A percentile compares a stretch with the other conserved stretches of the same genome.
Conservation (phyloP, 2,888 invertebrate species). For the Euplagia quadripunctaria region DNA sequence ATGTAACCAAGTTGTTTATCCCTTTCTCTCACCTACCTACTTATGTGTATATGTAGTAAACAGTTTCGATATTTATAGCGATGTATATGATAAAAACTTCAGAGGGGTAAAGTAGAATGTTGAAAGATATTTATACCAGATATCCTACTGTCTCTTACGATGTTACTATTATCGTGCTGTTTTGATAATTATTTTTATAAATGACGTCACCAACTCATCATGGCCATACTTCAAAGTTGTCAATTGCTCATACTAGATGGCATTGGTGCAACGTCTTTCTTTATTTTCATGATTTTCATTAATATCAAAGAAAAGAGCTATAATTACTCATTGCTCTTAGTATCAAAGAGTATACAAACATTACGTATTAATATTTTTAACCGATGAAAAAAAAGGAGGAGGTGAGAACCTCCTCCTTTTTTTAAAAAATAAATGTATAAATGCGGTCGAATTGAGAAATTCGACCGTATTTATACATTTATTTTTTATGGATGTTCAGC, state of each 20-base stretch:
- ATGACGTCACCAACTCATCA: slow-evolving; percentile 25
- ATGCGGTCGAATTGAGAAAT: too few relatives aligned
- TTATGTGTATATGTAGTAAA: not conserved
- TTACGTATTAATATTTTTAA: too few relatives aligned
- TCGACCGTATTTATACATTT: too few relatives aligned
- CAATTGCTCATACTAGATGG: slow-evolving; percentile 23
- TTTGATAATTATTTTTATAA: not conserved
- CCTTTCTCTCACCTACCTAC: not conserved
- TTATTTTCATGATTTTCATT: not conserved
- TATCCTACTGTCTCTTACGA: slow-evolving; percentile 18
- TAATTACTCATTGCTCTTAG: too few relatives aligned
- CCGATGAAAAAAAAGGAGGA: too few relatives aligned
- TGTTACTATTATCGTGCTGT: slow-evolving; percentile 13
- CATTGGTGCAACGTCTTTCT: not conserved
- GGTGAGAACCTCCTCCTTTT: too few relatives aligned
- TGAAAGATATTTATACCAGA: slow-evolving; percentile 17
- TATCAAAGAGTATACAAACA: too few relatives aligned
- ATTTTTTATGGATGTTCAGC: too few relatives aligned
- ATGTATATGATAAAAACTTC: slow-evolving; percentile 11
- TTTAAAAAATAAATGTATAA: too few relatives aligned
- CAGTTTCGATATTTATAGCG: not conserved
- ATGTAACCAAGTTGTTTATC: not conserved
- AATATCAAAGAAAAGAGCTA: too few relatives aligned
- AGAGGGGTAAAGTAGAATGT: slow-evolving; percentile 25
- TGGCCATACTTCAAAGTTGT: not conserved